Conservation (phyloP, 2,797 vertebrate species). For the Anabas testudineus region DNA sequence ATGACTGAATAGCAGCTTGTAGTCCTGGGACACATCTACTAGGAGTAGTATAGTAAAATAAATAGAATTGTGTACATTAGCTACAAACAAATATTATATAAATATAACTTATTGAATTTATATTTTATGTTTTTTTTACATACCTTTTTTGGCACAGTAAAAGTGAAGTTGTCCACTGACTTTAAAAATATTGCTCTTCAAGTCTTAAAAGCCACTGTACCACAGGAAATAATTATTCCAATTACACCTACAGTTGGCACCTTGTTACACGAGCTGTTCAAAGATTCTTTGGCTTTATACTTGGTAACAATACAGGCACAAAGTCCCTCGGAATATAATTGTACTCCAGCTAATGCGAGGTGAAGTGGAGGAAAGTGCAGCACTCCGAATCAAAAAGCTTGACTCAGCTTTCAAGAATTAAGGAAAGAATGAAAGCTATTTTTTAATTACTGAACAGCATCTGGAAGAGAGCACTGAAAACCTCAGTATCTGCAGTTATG, state of each 20-base stretch:
- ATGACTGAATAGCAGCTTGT: not conserved
- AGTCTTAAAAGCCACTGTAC: slow-evolving; percentile 3
- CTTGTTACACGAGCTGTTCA: slow-evolving; percentile 6
- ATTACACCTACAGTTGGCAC: not conserved
- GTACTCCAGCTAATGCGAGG: slow-evolving; percentile 46
- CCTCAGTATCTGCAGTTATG: slow-evolving; percentile 79
- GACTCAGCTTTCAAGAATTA: slow-evolving; percentile 77
- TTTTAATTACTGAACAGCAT: slow-evolving; percentile 81
- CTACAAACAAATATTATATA: no score
- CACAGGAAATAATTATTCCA: not conserved
- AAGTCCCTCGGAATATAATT: slow-evolving; percentile 45
- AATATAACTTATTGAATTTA: not conserved
- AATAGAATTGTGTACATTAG: not conserved
- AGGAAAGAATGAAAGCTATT: slow-evolving; percentile 80
- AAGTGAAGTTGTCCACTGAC: not conserved
- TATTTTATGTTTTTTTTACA: not conserved
- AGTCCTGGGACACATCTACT: not conserved
- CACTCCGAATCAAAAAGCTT: slow-evolving; percentile 46
- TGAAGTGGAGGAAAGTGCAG: slow-evolving; percentile 41
- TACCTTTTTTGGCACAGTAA: not conserved
- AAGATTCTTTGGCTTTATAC: slow-evolving; percentile 12
- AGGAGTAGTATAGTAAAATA: no score
- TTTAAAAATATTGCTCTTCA: slow-evolving; percentile 1
- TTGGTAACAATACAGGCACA: slow-evolving; percentile 40
- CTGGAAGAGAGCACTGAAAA: slow-evolving; percentile 77